A percentile compares a stretch with the other conserved stretches of the same genome.
These are phyloP conservation scores for Heliconius charithonia DNA, from an alignment of 2,888 invertebrate genomes.

Conservation along the genomic window DNA sequence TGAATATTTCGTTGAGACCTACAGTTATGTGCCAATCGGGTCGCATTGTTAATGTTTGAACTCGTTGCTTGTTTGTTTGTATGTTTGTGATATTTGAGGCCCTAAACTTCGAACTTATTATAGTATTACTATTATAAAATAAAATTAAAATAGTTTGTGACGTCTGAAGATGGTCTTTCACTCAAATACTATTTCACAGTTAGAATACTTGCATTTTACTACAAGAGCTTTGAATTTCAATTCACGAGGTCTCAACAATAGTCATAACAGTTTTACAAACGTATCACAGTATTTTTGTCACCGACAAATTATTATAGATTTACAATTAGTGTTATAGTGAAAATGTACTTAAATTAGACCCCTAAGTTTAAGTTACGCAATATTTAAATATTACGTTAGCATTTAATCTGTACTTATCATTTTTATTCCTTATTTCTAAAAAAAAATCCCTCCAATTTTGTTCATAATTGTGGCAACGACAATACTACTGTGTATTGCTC, in stretches of 20 bases:
- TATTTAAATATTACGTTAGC: slow-evolving; percentile 53
- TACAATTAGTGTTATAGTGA: slow-evolving; percentile 44
- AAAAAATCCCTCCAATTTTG: slow-evolving; percentile 66
- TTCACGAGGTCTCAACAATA: slow-evolving; percentile 44
- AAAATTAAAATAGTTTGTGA: slow-evolving; percentile 23
- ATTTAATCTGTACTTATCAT: slow-evolving; percentile 52
- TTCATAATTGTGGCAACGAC: slow-evolving; percentile 67
- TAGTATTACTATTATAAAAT: slow-evolving; percentile 17
- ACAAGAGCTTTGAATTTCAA: slow-evolving; percentile 15
- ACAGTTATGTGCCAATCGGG: slow-evolving; percentile 39
- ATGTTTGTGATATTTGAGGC: slow-evolving; percentile 48
- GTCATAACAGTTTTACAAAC: slow-evolving; percentile 44
- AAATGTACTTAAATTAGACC: slow-evolving; percentile 48
- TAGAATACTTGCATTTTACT: slow-evolving; percentile 23
- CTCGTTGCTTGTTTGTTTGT: slow-evolving; percentile 42
- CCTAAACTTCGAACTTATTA: slow-evolving; percentile 42
- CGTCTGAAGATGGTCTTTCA: neutral
- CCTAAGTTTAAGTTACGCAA: slow-evolving; percentile 51
- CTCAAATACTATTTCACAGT: slow-evolving; percentile 7
- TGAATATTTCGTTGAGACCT: slow-evolving; percentile 36
- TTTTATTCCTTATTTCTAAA: slow-evolving; percentile 57
- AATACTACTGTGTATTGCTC: slow-evolving; percentile 78
- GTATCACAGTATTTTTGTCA: slow-evolving; percentile 51
- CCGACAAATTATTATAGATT: slow-evolving; percentile 45
- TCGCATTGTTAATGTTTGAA: slow-evolving; percentile 32